These are phyloP conservation scores for Aspidiotus destructor DNA, from an alignment of 2,888 invertebrate genomes.

Conservation along the genomic window DNA sequence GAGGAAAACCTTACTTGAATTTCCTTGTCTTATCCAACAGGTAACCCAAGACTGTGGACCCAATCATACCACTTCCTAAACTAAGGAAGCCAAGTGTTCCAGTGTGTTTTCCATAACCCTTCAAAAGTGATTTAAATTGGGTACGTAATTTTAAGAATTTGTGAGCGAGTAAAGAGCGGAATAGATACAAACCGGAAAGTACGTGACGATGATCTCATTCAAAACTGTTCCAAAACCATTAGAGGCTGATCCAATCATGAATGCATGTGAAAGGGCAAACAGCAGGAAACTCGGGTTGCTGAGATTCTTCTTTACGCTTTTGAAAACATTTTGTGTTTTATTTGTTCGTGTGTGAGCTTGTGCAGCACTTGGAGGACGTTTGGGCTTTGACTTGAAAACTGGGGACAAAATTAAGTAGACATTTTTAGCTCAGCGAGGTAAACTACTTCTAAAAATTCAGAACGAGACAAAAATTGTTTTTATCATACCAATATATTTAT, in stretches of 20 bases:
- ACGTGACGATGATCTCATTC: too few relatives aligned
- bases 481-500: too few relatives aligned
- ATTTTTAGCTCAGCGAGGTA: too few relatives aligned
- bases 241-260: too few relatives aligned
- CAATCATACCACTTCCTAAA: slow-evolving; percentile 84
- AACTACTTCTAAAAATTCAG: too few relatives aligned
- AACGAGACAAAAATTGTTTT: too few relatives aligned
- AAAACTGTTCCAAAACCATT: too few relatives aligned
- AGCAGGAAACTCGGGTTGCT: background rate
- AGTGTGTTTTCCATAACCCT: slow-evolving; percentile 64
- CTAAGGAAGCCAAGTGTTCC: slow-evolving; percentile 86
- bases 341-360: background rate
- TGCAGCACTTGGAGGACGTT: background rate
- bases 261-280: too few relatives aligned
- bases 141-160: slow-evolving; percentile 3
- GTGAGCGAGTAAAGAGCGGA: too few relatives aligned
- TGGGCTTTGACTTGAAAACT: background rate
- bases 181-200: too few relatives aligned
- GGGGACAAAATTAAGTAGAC: background rate
- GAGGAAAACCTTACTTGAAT: slow-evolving; percentile 56
- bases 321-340: background rate
- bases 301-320: background rate
- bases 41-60: slow-evolving; percentile 82
- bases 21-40: slow-evolving; percentile 83
- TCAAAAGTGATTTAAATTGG: slow-evolving; percentile 35